Evolutionary conservation across 2,113 vertebrate species (phyloP).

Genomic region (Corvus moneduloides): DNA sequence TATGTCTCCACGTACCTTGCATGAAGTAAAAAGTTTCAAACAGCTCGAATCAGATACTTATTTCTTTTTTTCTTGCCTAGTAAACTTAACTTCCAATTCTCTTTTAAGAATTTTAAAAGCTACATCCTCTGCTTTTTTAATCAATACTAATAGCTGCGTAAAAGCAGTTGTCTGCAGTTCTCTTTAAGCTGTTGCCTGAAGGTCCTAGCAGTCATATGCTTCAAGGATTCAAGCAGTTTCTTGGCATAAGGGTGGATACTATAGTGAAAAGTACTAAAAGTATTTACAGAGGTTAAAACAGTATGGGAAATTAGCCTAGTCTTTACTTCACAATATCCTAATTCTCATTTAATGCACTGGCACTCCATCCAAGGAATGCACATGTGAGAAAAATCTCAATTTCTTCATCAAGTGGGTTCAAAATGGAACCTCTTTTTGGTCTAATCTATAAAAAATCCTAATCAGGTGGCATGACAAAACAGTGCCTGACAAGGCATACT

Average conservation of each 20-base stretch:
- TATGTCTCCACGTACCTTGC: not conserved
- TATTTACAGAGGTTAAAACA: not conserved
- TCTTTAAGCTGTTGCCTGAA: not conserved
- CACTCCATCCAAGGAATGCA: not conserved
- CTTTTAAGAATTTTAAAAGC: not conserved
- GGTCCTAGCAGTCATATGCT: not conserved
- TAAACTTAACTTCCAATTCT: not conserved
- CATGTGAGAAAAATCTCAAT: not conserved
- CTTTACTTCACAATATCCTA: not conserved
- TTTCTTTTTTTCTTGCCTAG: not conserved
- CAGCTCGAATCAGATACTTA: not conserved
- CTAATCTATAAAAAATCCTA: not conserved
- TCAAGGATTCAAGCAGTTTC: not conserved
- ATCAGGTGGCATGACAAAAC: not conserved
- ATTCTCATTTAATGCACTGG: not conserved
- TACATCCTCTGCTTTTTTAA: not conserved
- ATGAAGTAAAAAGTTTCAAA: not conserved
- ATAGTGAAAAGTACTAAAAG: not conserved
- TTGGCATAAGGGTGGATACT: not conserved
- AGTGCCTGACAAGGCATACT: constrained; percentile 1
- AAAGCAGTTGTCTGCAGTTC: not conserved
- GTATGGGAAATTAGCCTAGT: not conserved
- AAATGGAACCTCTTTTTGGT: not conserved
- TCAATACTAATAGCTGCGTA: not conserved
- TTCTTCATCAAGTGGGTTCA: not conserved